Evolutionary conservation across 2,888 invertebrate species (phyloP).

Genomic region (Autographa gamma): DNA sequence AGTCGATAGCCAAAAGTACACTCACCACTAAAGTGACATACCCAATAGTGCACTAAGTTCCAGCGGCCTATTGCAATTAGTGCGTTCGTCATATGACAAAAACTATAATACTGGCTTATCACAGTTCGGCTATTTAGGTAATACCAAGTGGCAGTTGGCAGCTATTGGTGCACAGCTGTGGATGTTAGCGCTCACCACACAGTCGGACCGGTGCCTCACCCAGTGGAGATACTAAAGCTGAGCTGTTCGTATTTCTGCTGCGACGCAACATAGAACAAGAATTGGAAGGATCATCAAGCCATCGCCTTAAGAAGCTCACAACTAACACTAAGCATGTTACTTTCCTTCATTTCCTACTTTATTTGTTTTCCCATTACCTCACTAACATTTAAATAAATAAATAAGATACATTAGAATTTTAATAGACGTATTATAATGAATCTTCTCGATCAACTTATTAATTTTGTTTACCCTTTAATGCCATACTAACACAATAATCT

Average conservation of each 20-base stretch:
- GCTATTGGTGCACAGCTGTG: conserved; percentile 32
- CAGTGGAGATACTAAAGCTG: conserved; percentile 52
- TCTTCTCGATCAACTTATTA: conserved; percentile 32
- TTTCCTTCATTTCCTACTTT: conserved; percentile 17
- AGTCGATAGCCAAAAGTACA: neutral
- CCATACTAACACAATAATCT: conserved; percentile 35
- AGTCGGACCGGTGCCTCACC: conserved; percentile 26
- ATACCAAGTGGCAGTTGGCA: conserved; percentile 14
- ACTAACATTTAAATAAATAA: conserved; percentile 44
- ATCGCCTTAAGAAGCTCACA: conserved; percentile 40
- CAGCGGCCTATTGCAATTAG: neutral
- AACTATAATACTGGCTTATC: neutral
- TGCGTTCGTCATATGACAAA: neutral
- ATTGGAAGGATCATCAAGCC: conserved; percentile 39
- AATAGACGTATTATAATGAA: conserved; percentile 48
- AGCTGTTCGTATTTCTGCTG: conserved; percentile 53
- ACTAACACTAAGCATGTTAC: conserved; percentile 22
- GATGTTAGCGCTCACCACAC: conserved; percentile 48
- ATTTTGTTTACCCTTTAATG: conserved; percentile 18
- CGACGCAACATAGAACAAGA: conserved; percentile 60
- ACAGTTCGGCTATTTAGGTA: conserved; percentile 12
- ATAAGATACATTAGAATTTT: conserved; percentile 38
- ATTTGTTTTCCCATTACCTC: conserved; percentile 40
- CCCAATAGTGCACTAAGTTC: neutral
- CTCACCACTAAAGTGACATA: neutral